A percentile compares a stretch with the other conserved stretches of the same genome.
Conservation (phyloP, 92 coral and sea anemone genomes). For the Paramuricea clavata region DNA sequence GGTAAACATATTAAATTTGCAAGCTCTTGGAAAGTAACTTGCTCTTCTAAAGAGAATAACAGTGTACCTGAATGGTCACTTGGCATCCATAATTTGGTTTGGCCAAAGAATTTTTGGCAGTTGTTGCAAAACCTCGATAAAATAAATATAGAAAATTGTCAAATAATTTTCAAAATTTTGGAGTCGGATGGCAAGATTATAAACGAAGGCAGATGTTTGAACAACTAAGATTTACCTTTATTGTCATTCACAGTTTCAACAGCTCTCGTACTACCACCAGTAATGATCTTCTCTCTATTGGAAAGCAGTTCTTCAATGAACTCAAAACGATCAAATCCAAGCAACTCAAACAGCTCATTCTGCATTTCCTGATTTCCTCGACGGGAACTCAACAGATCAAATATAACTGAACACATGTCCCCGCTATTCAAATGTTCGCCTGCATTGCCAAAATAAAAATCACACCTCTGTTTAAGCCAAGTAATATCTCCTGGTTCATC, state of each 20-base stretch:
- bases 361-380: constrained; percentile 85
- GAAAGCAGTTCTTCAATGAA: constrained; percentile 82
- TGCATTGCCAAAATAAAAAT: constrained; percentile 69
- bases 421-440: constrained; percentile 74
- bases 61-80: constrained; percentile 84
- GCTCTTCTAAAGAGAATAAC: not conserved
- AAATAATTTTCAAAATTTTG: too few species aligned
- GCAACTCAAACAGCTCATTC: constrained; percentile 90
- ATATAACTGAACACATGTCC: constrained; percentile 92
- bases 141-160: too few species aligned
- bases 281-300: constrained; percentile 69
- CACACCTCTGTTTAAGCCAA: constrained; percentile 87
- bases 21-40: too few species aligned
- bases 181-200: too few species aligned
- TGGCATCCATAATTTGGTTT: constrained; percentile 89
- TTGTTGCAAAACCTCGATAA: not conserved
- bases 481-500: constrained; percentile 44
- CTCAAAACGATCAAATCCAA: constrained; percentile 96
- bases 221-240: constrained; percentile 30
- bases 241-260: constrained; percentile 17
- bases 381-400: constrained; percentile 93
- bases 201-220: not conserved
- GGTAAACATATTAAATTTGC: too few species aligned
- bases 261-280: constrained; percentile 38
- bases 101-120: constrained; percentile 30